phyloP scores from a whole-genome alignment of 2,113 vertebrate species.

The Danionella cerebrum region DNA sequence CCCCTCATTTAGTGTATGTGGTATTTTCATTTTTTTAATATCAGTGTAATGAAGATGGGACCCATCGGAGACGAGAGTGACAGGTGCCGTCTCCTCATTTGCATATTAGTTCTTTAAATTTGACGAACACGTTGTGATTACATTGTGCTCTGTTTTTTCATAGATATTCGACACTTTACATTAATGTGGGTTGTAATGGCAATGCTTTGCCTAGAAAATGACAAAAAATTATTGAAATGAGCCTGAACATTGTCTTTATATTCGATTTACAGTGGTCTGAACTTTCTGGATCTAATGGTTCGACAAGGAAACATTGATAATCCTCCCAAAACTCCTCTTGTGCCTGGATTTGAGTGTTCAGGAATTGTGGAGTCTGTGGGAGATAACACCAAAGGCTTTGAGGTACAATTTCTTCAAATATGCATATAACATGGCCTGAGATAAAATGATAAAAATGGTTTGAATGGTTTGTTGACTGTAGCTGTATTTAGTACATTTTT shows the following conservation, averaged over 20 bases:
- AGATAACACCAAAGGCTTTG: conserved; percentile 82
- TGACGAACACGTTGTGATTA: too few relatives aligned
- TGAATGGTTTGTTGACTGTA: too few relatives aligned
- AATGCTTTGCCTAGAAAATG: too few relatives aligned
- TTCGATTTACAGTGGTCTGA: conserved; percentile 78
- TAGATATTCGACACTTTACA: too few relatives aligned
- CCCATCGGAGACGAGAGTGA: not conserved
- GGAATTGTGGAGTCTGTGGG: conserved; percentile 91
- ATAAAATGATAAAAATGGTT: too few relatives aligned
- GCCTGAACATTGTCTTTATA: not conserved
- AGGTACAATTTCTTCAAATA: conserved; percentile 66
- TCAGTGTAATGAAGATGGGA: not conserved
- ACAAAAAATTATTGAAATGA: too few relatives aligned
- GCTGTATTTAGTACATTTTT: too few relatives aligned
- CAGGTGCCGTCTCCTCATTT: not conserved
- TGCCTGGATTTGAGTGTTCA: conserved; percentile 94
- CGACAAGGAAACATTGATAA: conserved; percentile 95
- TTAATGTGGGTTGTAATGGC: too few relatives aligned
- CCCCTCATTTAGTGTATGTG: not conserved
- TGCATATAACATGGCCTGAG: too few relatives aligned
- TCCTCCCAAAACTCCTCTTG: conserved; percentile 88
- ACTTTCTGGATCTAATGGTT: conserved; percentile 97
- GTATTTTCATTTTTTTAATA: not conserved
- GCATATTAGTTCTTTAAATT: too few relatives aligned
- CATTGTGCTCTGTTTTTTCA: too few relatives aligned